Percentiles rank a stretch among this genome's conserved stretches.
Evolutionary conservation across 2,113 vertebrate genomes (phyloP).

Genomic region (Smithornis capensis): DNA sequence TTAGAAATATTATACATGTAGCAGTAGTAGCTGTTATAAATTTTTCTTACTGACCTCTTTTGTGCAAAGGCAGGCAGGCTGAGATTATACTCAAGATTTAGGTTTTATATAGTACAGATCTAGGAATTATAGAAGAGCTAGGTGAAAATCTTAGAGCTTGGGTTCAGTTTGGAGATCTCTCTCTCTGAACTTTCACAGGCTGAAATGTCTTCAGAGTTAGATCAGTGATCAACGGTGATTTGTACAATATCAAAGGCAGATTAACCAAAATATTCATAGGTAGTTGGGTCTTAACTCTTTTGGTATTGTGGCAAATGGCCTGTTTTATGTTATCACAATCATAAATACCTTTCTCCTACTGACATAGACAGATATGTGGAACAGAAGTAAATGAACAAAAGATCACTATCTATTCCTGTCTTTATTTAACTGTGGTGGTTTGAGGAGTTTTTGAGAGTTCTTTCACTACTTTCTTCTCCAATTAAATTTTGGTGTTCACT

Average conservation of each 20-base stretch:
- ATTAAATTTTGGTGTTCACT: neutral
- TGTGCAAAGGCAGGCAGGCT: neutral
- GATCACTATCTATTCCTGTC: neutral
- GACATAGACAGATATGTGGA: neutral
- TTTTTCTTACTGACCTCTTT: neutral
- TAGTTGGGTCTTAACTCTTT: neutral
- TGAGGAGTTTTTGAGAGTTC: neutral
- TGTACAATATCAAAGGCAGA: neutral
- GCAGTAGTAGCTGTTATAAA: neutral
- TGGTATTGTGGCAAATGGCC: neutral
- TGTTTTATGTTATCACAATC: neutral
- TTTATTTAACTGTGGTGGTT: neutral
- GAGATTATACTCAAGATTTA: neutral
- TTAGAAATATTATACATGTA: neutral
- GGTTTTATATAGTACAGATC: neutral
- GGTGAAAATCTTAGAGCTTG: neutral
- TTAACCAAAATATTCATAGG: neutral
- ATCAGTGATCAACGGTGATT: neutral
- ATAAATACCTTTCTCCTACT: neutral
- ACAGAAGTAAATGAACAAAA: neutral
- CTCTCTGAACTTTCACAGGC: neutral
- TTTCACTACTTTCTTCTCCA: neutral
- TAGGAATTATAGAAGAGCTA: neutral
- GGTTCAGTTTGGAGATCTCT: neutral
- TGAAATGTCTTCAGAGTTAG: neutral